Evolutionary conservation across 2,797 vertebrate genomes (phyloP), one percentile per base, ranked within the genome.

Genomic region (Gephyroberyx darwinii): DNA sequence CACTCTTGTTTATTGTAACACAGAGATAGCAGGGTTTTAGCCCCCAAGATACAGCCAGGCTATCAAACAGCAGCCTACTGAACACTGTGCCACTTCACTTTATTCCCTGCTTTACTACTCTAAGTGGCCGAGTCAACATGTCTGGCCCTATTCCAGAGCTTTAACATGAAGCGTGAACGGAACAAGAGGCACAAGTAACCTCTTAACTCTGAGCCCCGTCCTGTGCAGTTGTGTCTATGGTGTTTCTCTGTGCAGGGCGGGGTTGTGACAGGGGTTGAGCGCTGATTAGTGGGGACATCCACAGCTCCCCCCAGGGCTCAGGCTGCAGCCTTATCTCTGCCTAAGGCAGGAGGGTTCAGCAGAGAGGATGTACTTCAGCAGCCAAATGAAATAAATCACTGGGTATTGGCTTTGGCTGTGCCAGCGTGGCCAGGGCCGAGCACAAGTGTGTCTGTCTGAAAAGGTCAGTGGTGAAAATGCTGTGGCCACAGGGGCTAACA

Each of bases 311-410:
- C 22, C 50, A 26, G 71, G 81, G 81, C 72, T 83, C 65, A 74
- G 13, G 69, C 75, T 71, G 77, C 69, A 81, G 78, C 69, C 79
- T 84, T 74, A 83, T 88, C 85, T 87, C 79, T 70, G 82, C 83
- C 81, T 78, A 22, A 73, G 69, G 84, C 78, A 22, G 66, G 37
- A 53, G 20, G 33, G 57, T 73, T 72, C 75, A 65, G 77, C 82
- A 5, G 62, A 68, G 85, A 87, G 69, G 81, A 85, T 68, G 73
- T 75, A 84, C 77, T 85, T 53, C 3, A 79, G 76, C 71, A 81
- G 84, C 82, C 86, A 85, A 84, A 89, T 88, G 55, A 87, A 88
- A 91, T 86, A 85, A 87, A 91, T 88, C 77, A 83, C 58, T 61
- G 65, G 68, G 83, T 90, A 88, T 81, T 87, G 86, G 81, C 71